A percentile compares a stretch with the other conserved stretches of the same genome.
These are phyloP conservation scores for Channa argus DNA, from an alignment of 2,113 vertebrate species.

Conservation along the genomic window DNA sequence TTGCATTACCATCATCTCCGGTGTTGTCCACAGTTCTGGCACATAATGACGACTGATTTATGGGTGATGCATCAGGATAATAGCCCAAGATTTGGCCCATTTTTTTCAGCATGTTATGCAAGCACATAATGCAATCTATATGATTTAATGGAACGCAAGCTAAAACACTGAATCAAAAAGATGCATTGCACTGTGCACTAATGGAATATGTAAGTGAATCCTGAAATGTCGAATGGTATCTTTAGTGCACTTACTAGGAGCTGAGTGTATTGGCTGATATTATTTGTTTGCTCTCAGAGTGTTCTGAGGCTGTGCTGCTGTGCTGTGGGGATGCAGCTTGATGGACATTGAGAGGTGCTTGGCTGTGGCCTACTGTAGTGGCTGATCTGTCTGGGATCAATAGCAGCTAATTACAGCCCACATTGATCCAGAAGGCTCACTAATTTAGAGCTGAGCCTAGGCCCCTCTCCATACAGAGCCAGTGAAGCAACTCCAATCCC, in stretches of 20 bases:
- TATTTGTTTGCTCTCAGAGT: constrained; percentile 75
- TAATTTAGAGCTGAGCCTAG: constrained; percentile 79
- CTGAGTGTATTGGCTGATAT: constrained; percentile 69
- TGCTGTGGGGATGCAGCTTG: constrained; percentile 61
- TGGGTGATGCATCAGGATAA: constrained; percentile 62
- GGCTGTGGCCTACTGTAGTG: constrained; percentile 78
- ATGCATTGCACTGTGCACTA: constrained; percentile 64
- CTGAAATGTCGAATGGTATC: constrained; percentile 69
- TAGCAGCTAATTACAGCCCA: constrained; percentile 84
- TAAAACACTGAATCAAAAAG: constrained; percentile 74
- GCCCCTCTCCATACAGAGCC: constrained; percentile 58
- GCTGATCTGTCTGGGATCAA: constrained; percentile 83
- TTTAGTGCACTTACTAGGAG: constrained; percentile 73
- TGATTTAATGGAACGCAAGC: constrained; percentile 67
- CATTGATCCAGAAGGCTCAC: constrained; percentile 80
- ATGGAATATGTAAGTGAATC: constrained; percentile 79
- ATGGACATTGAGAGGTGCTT: constrained; percentile 78
- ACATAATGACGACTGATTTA: constrained; percentile 72
- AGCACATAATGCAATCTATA: constrained; percentile 67
- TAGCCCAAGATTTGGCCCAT: constrained; percentile 48
- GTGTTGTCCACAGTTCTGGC: constrained; percentile 46
- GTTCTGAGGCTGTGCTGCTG: constrained; percentile 61
- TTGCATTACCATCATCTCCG: constrained; percentile 62
- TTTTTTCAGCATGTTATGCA: constrained; percentile 47
- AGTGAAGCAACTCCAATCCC: constrained; percentile 73